These are phyloP conservation scores for Hypercompe scribonia DNA, from an alignment of 2,888 invertebrate genomes.

Conservation along the genomic window DNA sequence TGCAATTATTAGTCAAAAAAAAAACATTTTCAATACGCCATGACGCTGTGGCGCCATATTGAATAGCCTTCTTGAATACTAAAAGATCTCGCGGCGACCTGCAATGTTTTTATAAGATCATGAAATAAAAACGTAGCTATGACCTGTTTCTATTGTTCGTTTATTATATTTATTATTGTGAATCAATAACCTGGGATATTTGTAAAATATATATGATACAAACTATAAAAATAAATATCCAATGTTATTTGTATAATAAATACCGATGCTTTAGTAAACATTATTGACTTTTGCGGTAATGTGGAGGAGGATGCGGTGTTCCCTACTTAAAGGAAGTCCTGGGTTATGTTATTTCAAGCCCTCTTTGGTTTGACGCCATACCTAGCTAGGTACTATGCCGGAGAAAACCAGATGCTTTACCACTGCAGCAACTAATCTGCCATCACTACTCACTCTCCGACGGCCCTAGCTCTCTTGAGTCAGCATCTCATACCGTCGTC, in stretches of 20 bases:
- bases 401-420: too few species aligned
- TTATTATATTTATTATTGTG: background rate
- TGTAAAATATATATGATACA: background rate
- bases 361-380: too few species aligned
- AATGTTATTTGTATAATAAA: background rate
- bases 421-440: too few species aligned
- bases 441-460: too few species aligned
- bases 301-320: too few species aligned
- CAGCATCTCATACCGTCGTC: too few species aligned
- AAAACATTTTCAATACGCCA: background rate
- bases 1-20: background rate
- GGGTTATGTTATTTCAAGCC: too few species aligned
- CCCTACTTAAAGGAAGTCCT: too few species aligned
- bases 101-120: background rate
- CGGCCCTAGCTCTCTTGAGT: too few species aligned
- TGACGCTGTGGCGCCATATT: background rate
- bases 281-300: too few species aligned
- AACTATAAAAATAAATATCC: background rate
- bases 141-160: background rate
- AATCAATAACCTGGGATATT: background rate
- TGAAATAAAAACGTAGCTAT: background rate
- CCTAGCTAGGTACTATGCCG: too few species aligned
- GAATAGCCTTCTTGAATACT: background rate
- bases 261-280: too few species aligned
- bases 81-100: background rate